Conservation (phyloP, 2,113 vertebrate species). For the Dissostichus mawsoni region DNA sequence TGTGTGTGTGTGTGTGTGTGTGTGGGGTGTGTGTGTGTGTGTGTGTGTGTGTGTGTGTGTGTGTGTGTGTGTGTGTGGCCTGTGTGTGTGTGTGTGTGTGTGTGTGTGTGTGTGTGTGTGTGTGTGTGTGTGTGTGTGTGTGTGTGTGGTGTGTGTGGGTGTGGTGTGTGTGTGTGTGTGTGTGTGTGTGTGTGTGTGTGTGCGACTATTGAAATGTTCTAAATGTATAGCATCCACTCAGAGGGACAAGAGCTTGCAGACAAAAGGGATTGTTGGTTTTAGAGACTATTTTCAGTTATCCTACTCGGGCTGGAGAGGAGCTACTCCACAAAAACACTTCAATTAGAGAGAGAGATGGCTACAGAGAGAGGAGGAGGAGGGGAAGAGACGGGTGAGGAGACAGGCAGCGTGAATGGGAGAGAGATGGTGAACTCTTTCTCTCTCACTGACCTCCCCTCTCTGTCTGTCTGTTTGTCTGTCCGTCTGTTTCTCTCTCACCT, state of each 20-base stretch:
- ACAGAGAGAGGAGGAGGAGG: constrained; percentile 38
- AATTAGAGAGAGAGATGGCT: constrained; percentile 86
- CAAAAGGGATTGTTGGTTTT: constrained; percentile 86
- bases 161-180: not conserved
- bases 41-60: not conserved
- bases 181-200: constrained; percentile 24
- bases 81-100: no score
- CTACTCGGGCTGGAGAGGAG: constrained; percentile 90
- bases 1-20: not conserved
- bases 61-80: no score
- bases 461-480: constrained; percentile 65
- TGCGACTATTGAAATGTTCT: constrained; percentile 67
- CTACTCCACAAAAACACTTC: constrained; percentile 98
- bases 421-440: constrained; percentile 67
- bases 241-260: constrained; percentile 74
- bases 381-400: constrained; percentile 44
- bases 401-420: constrained; percentile 66
- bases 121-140: no score
- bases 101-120: no score
- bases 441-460: constrained; percentile 67
- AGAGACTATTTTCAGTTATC: constrained; percentile 93
- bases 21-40: no score
- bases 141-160: no score
- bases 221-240: constrained; percentile 74
- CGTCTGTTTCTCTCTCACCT: constrained; percentile 72